Conservation (phyloP, 2,113 vertebrate species). For the Toxostoma redivivum region DNA sequence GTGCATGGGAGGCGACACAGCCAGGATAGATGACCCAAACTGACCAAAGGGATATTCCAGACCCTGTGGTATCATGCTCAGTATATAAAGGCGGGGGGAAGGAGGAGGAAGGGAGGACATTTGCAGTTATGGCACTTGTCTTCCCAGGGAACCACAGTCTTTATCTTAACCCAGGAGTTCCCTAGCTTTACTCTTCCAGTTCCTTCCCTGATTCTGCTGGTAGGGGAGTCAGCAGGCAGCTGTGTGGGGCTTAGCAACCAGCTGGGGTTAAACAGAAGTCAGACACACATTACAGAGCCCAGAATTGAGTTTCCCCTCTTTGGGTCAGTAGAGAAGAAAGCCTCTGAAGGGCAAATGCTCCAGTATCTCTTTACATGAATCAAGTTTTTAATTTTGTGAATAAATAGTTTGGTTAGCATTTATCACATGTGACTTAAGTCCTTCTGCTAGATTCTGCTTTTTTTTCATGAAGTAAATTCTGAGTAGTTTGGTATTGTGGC, state of each 20-base stretch:
- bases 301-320: not conserved
- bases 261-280: not conserved
- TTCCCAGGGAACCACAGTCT: not conserved
- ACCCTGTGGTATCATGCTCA: not conserved
- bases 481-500: not conserved
- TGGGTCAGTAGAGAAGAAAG: not conserved
- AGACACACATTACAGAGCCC: not conserved
- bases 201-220: not conserved
- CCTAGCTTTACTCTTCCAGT: not conserved
- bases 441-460: not conserved
- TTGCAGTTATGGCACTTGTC: not conserved
- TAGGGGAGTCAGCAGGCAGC: accelerated
- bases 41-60: not conserved
- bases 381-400: not conserved
- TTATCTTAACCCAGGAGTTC: not conserved
- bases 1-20: not conserved
- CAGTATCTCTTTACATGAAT: not conserved
- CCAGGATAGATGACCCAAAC: not conserved
- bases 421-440: not conserved
- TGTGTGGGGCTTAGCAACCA: accelerated
- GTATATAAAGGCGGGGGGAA: not conserved
- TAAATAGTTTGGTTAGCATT: not conserved
- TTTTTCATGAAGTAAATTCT: not conserved
- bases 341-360: not conserved
- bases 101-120: not conserved